Evolutionary conservation across 2,113 vertebrate species (phyloP).

Genomic region (Cariama cristata): DNA sequence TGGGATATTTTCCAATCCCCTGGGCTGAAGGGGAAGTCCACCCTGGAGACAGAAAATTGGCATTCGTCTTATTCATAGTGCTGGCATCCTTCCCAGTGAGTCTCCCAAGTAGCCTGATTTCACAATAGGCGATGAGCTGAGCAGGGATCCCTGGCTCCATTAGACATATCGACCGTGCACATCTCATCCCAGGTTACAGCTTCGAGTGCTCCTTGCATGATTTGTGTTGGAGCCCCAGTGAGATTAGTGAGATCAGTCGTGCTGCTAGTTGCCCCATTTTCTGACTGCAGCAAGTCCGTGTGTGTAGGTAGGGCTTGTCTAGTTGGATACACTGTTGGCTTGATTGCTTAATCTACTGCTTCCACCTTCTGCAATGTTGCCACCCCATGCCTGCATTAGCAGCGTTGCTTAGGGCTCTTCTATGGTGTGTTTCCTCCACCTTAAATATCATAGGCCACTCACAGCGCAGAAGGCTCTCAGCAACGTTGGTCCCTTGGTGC

Average conservation of each 20-base stretch:
- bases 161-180: not conserved
- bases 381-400: not conserved
- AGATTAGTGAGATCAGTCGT: not conserved
- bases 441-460: not conserved
- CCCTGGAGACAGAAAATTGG: not conserved
- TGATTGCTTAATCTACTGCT: not conserved
- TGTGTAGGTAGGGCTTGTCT: not conserved
- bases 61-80: not conserved
- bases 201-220: not conserved
- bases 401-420: rapidly evolving
- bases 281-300: not conserved
- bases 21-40: not conserved
- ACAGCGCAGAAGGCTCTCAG: rapidly evolving
- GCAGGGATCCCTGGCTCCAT: not conserved
- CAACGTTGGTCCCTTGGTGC: not conserved
- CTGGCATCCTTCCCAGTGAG: not conserved
- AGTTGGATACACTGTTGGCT: not conserved
- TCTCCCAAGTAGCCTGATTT: not conserved
- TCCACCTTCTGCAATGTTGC: not conserved
- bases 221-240: not conserved
- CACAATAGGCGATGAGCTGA: not conserved
- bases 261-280: not conserved
- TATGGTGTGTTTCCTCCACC: not conserved
- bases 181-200: not conserved
- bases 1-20: not conserved